Conservation (phyloP, 1,140 invertebrate species). For the Calliphora vicina region DNA sequence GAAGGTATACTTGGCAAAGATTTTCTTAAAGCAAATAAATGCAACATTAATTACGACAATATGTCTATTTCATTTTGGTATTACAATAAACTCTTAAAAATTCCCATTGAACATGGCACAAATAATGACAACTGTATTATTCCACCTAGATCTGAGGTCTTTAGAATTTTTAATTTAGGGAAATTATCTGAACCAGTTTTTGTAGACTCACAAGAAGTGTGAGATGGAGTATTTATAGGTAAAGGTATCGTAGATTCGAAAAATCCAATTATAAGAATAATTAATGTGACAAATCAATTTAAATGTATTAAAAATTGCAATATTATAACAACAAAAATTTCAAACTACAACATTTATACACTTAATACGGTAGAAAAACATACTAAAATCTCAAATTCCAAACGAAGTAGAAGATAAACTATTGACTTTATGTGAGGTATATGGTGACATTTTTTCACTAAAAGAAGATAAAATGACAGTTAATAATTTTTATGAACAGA, state of each 20-base stretch:
- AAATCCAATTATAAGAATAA: not conserved
- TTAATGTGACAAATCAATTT: not conserved
- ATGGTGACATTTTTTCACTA: not conserved
- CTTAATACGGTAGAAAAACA: not conserved
- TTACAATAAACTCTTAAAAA: not conserved
- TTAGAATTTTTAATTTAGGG: not conserved
- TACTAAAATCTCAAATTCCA: not conserved
- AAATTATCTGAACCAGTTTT: not conserved
- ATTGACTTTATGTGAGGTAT: not conserved
- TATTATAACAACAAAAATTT: not conserved
- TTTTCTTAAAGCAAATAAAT: not conserved
- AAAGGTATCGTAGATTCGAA: not conserved
- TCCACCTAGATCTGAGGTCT: not conserved
- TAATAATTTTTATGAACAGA: slow-evolving; percentile 39
- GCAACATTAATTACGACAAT: not conserved
- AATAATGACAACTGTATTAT: not conserved
- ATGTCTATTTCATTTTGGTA: not conserved
- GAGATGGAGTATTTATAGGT: not conserved
- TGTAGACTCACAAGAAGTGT: not conserved
- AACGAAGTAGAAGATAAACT: not conserved
- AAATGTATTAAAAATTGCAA: not conserved
- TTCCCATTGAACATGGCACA: not conserved
- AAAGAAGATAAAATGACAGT: not conserved
- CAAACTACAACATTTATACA: not conserved
- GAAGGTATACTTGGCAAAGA: not conserved